Conservation (phyloP, 2,113 vertebrate genomes). For the Proterorhinus semilunaris region DNA sequence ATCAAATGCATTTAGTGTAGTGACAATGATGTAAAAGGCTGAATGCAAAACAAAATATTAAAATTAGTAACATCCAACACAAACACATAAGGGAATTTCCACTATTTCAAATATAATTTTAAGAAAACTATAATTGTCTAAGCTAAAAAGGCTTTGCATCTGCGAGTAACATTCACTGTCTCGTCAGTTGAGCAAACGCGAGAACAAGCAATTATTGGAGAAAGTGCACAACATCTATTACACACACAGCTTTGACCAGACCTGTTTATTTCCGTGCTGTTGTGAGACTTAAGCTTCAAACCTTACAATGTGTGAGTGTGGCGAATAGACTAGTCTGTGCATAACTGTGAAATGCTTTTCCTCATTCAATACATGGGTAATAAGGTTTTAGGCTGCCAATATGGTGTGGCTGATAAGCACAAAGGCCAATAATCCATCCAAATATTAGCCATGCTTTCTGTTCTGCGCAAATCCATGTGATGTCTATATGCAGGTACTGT, state of each 20-base stretch:
- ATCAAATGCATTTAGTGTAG: too few relatives aligned
- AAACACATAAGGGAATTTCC: background rate
- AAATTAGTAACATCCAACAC: too few relatives aligned
- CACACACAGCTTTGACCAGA: constrained; percentile 19
- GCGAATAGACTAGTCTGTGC: constrained; percentile 20
- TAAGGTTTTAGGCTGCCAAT: constrained; percentile 61
- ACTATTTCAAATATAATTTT: constrained; percentile 25
- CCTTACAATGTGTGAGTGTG: constrained; percentile 35
- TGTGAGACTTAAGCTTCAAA: constrained; percentile 19
- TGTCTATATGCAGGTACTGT: constrained; percentile 10
- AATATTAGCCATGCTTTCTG: constrained; percentile 65
- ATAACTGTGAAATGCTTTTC: constrained; percentile 41
- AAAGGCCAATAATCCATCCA: constrained; percentile 67
- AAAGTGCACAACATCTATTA: constrained; percentile 26
- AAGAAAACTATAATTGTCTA: constrained; percentile 16
- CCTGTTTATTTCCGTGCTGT: background rate
- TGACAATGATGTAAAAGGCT: too few relatives aligned
- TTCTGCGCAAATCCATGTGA: constrained; percentile 25
- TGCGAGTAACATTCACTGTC: constrained; percentile 26
- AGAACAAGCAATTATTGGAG: constrained; percentile 29
- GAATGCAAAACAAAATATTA: too few relatives aligned
- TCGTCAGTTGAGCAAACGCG: constrained; percentile 13
- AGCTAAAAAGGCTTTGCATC: background rate
- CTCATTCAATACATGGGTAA: constrained; percentile 57
- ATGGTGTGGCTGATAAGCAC: constrained; percentile 65